Conservation (phyloP, 1,140 invertebrate genomes). For the Trichoplusia ni region DNA sequence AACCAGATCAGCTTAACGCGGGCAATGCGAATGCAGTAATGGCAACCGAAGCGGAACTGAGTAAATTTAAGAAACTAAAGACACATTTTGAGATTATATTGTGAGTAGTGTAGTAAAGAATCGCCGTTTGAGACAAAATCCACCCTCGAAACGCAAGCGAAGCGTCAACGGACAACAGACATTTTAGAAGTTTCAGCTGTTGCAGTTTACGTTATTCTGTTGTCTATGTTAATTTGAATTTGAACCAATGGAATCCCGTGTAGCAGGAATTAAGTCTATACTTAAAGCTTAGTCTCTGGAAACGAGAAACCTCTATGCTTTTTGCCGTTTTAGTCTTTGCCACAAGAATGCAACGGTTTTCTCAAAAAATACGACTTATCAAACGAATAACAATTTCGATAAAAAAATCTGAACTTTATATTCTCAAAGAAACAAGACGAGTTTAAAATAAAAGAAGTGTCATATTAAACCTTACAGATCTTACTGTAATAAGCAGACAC, state of each 20-base stretch:
- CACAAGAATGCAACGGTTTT: not conserved
- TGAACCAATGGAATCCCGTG: slow-evolving; percentile 53
- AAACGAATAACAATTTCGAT: too few species aligned
- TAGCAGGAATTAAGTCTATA: not conserved
- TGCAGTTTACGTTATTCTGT: slow-evolving; percentile 70
- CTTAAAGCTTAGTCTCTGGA: not conserved
- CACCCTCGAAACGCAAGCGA: slow-evolving; percentile 63
- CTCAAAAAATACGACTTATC: not conserved
- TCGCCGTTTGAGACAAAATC: slow-evolving; percentile 49
- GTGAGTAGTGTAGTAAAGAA: slow-evolving; percentile 53
- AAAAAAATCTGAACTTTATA: too few species aligned
- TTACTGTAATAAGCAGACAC: too few species aligned
- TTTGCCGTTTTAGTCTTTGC: not conserved
- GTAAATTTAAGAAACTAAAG: slow-evolving; percentile 40
- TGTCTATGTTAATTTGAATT: slow-evolving; percentile 70
- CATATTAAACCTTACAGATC: too few species aligned
- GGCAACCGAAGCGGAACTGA: slow-evolving; percentile 51
- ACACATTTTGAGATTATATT: slow-evolving; percentile 61
- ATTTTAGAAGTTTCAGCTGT: slow-evolving; percentile 77
- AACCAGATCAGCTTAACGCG: slow-evolving; percentile 43
- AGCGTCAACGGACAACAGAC: slow-evolving; percentile 77
- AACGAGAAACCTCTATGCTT: not conserved
- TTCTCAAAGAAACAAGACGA: too few species aligned
- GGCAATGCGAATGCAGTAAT: slow-evolving; percentile 47
- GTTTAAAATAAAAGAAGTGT: too few species aligned